Evolutionary conservation across 2,113 vertebrate species (phyloP), one percentile per base, ranked within the genome.

Genomic region (Cathartes aura): DNA sequence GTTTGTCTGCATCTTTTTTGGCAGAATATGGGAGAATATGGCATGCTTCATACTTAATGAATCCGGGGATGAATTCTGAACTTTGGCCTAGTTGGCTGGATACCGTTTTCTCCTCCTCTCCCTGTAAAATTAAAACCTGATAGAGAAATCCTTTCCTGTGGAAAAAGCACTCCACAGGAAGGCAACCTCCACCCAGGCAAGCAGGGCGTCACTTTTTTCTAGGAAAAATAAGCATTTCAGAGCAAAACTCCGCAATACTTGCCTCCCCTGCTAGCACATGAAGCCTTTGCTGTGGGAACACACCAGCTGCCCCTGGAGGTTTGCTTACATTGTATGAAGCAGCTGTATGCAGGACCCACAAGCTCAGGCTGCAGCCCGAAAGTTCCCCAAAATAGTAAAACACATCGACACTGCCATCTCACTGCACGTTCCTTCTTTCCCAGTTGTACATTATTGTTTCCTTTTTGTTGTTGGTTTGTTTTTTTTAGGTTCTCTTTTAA

Each of bases 401-500:
- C 71, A n/a, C 50, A 11, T 1, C 6, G 58, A 40, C 43, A n/a
- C 0, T 2, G 68, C 58, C 18, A 5, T 14, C 13, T 47, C 22
- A 5, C 30, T 29, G 30, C 18, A 10, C 7, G 8, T 13, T 71
- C 29, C 38, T 78, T 9, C 52, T 68, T 64, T 43, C 50, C 40
- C 50, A 68, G 24, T 21, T 58, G 29, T 26, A 40, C n/a, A 9
- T 40, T 12, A 40, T 29, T 59, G 17, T 38, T 72, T 52, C 19
- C 5, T 40, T 80, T 26, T 42, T 59, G 22, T 40, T 80, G 23
- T 18, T 73, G 20, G 20, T 56, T 19, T 29, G 6, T 53, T 19
- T 34, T 67, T 55, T 82, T 38, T 92, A 98, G 98, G 93, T 98
- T 99, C 91, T 97, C 82, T 47, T 98, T 98, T 95, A 98, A 98